Base-by-base conservation (phyloP, 2,888 invertebrate genomes). In the Drosophila sordidula region DNA sequence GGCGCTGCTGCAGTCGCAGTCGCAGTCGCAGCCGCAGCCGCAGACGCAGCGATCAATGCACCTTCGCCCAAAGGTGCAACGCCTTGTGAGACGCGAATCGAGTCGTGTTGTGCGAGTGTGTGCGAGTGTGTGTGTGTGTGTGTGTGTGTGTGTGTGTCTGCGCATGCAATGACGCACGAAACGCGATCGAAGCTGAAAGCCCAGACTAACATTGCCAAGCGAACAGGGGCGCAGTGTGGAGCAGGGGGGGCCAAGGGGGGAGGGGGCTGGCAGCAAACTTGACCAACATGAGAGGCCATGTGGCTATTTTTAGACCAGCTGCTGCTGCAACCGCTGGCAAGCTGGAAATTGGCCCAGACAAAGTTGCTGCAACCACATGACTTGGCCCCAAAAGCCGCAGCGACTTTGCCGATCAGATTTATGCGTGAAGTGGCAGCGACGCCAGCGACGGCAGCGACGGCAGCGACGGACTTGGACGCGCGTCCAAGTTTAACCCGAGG, bases 131-230 rank as follows among this genome's bases (percentile, higher is more conserved):
- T 55, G 34, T 46, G 39, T 45, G n/a, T 42, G 25, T 38, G 41
- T 36, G 42, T 56, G 22, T 63, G 72, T 57, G 38, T 52, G 57
- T 45, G 34, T 59, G 50, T 67, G 34, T 76, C 69, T 82, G 77
- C 54, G 70, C 73, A 78, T 83, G 83, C 89, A 84, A 80, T 84
- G 87, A 84, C 84, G 84, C 84, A 84, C 89, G 75, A 86, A 84
- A 86, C 89, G 84, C 84, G 84, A 84, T 88, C 84, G 86, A 36
- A 36, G 68, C 68, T 56, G 50, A 47, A 61, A 50, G 44, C 39
- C 46, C 46, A 65, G 64, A 66, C 25, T 59, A 61, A 58, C 52
- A n/a, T 55, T 58, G 42, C 11, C 18, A 44, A 14, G 22, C 18
- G 45, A 47, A 22, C 41, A 26, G 26, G 41, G n/a, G 14, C 12